A percentile compares a stretch with the other conserved stretches of the same genome.
Conservation (phyloP, 2,113 vertebrate genomes). For the Neogobius melanostomus region DNA sequence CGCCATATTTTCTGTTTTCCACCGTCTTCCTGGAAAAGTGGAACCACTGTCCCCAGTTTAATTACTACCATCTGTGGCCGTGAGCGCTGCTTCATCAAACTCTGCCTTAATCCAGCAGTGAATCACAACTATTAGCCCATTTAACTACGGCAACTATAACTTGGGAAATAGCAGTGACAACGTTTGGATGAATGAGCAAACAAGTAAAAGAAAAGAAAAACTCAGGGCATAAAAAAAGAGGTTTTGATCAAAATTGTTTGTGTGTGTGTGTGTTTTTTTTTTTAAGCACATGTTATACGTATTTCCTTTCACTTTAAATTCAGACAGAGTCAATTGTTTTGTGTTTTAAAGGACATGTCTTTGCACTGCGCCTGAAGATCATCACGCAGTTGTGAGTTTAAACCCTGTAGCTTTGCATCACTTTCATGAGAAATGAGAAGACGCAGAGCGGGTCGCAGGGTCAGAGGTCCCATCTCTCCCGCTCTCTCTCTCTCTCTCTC, state of each 20-base stretch:
- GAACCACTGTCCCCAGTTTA: constrained; percentile 27
- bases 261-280: no score
- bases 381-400: constrained; percentile 33
- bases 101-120: constrained; percentile 8
- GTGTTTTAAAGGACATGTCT: constrained; percentile 6
- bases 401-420: constrained; percentile 57
- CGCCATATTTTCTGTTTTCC: constrained; percentile 25
- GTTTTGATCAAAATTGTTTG: no score
- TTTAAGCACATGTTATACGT: no score
- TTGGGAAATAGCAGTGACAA: no score
- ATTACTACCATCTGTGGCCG: constrained; percentile 27
- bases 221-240: no score
- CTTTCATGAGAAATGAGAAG: constrained; percentile 62
- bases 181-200: no score
- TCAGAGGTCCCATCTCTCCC: constrained; percentile 53
- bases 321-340: not conserved
- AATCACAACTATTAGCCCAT: not conserved
- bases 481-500: constrained; percentile 24
- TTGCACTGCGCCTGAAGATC: constrained; percentile 31
- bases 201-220: no score
- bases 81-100: not conserved
- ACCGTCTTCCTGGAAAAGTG: constrained; percentile 13
- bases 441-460: constrained; percentile 52
- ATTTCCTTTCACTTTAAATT: no score
- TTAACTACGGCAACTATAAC: no score